Percentiles rank a stretch among this genome's conserved stretches.
phyloP scores from a whole-genome alignment of 2,113 vertebrate genomes.

The chimpanzee (Pan troglodytes) region NHGRI_mPanTro3-v2.1_pri NC_072416.2:81384001-81384500 shows the following conservation, averaged over 20 bases:
- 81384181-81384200: too few relatives aligned
- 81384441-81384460: neutral
- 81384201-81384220: too few relatives aligned
- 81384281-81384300: too few relatives aligned
- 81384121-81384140: accelerated
- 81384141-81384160: neutral
- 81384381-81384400: neutral
- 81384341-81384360: neutral
- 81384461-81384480: neutral
- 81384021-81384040: neutral
- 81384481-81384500: neutral
- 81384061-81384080: accelerated
- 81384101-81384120: neutral
- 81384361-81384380: neutral
- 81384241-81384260: too few relatives aligned
- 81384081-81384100: neutral
- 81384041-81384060: accelerated
- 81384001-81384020: neutral
- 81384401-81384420: neutral
- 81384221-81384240: too few relatives aligned
- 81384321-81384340: neutral
- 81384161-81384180: too few relatives aligned
- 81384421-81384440: neutral
- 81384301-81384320: neutral
- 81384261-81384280: too few relatives aligned